Percentiles rank a stretch among this genome's conserved stretches.
Conservation (phyloP, 2,888 invertebrate genomes). For the Agriopis marginaria region DNA sequence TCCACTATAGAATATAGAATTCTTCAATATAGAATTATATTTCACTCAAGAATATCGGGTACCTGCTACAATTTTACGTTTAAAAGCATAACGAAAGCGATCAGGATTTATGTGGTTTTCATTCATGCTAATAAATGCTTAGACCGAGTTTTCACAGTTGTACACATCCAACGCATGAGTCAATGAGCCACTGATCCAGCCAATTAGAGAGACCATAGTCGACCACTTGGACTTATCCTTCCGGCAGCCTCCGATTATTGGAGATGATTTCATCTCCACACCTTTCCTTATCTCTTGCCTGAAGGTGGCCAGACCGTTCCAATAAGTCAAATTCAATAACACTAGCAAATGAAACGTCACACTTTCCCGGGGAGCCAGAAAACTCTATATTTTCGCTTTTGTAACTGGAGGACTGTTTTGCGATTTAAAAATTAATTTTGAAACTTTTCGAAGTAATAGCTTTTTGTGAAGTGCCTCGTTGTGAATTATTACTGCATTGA, state of each 20-base stretch:
- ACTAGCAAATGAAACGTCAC: slow-evolving; percentile 76
- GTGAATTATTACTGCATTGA: neutral
- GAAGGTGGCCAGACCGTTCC: slow-evolving; percentile 63
- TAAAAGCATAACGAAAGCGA: too few species aligned
- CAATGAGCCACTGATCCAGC: too few species aligned
- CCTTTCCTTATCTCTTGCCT: slow-evolving; percentile 27
- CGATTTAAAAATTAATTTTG: slow-evolving; percentile 39
- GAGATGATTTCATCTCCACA: slow-evolving; percentile 22
- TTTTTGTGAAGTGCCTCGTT: slow-evolving; percentile 1
- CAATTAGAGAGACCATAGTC: too few species aligned
- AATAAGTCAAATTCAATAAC: slow-evolving; percentile 84
- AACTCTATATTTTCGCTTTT: slow-evolving; percentile 64
- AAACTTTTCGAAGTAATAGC: slow-evolving; percentile 28
- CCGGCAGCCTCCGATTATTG: neutral
- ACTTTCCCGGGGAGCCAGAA: slow-evolving; percentile 43
- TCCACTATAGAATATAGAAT: too few species aligned
- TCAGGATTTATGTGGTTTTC: too few species aligned
- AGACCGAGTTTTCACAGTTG: too few species aligned
- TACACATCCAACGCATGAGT: too few species aligned
- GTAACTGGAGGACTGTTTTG: slow-evolving; percentile 30
- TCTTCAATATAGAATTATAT: too few species aligned
- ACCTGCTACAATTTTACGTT: too few species aligned
- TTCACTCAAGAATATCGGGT: too few species aligned
- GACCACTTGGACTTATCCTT: too few species aligned
- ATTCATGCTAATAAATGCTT: too few species aligned